Conservation (phyloP, 2,113 vertebrate genomes). For the Eretmochelys imbricata region DNA sequence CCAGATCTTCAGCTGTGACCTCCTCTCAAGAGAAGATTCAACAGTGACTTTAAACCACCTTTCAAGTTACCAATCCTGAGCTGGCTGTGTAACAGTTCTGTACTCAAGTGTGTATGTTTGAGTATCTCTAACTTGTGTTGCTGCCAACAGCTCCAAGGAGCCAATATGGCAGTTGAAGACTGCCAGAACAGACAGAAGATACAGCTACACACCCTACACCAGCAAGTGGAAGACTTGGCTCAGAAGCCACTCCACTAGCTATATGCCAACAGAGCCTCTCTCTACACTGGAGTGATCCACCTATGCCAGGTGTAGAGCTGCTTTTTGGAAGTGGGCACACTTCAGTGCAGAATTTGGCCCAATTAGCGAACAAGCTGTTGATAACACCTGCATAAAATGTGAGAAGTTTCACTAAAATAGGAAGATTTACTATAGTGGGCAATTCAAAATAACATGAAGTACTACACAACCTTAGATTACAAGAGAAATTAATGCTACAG, state of each 20-base stretch:
- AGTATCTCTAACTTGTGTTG: not conserved
- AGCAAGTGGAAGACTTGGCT: not conserved
- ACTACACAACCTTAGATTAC: not conserved
- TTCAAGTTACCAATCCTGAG: not conserved
- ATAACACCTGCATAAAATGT: not conserved
- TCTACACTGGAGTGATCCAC: not conserved
- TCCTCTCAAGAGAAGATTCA: not conserved
- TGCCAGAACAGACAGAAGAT: not conserved
- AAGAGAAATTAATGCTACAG: not conserved
- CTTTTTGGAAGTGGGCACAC: not conserved
- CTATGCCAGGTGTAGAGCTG: not conserved
- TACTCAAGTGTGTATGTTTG: accelerated
- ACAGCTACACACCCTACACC: accelerated
- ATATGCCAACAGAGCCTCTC: not conserved
- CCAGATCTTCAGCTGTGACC: accelerated
- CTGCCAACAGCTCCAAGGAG: accelerated
- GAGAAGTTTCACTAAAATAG: not conserved
- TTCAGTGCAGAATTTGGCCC: not conserved
- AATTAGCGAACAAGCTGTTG: not conserved
- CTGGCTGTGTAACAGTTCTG: accelerated
- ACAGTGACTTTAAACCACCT: accelerated
- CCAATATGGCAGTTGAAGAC: not conserved
- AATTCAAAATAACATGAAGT: not conserved
- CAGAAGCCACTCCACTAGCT: accelerated
- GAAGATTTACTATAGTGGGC: not conserved